Percentiles rank a stretch among this genome's conserved stretches.
Conservation (phyloP, 2,113 vertebrate species). For the Oryzias curvinotus region DNA sequence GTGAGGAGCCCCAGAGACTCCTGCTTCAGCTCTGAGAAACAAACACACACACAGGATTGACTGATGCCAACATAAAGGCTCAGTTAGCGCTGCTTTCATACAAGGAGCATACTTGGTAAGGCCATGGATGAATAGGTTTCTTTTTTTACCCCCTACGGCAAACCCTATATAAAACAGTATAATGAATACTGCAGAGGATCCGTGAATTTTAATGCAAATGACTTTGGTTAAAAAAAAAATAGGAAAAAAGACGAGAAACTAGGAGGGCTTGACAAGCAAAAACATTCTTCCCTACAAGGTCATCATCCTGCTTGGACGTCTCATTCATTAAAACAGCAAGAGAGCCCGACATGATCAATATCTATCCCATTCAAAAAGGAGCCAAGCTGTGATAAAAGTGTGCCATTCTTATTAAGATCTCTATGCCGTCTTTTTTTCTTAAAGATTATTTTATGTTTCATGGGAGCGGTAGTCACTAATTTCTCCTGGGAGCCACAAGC, state of each 20-base stretch:
- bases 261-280: conserved; percentile 40
- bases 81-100: neutral
- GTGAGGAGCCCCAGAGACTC: too few relatives aligned
- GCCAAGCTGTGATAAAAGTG: conserved; percentile 41
- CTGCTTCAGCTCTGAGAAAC: neutral
- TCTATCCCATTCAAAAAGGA: conserved; percentile 49
- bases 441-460: conserved; percentile 54
- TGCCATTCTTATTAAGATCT: conserved; percentile 56
- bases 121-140: conserved; percentile 18
- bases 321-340: conserved; percentile 52
- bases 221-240: conserved; percentile 5
- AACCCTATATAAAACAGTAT: conserved; percentile 3
- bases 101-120: neutral
- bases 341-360: conserved; percentile 45
- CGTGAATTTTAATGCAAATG: conserved; percentile 39
- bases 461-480: conserved; percentile 65
- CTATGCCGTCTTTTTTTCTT: conserved; percentile 35
- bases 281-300: conserved; percentile 53
- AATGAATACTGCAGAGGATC: conserved; percentile 21
- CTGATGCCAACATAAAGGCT: too few relatives aligned
- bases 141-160: conserved; percentile 14
- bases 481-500: conserved; percentile 70
- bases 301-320: conserved; percentile 32
- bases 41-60: neutral
- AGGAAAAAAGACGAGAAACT: conserved; percentile 13